Evolutionary conservation across 2,888 invertebrate species (phyloP).

Genomic region (Polyploca ridens): DNA sequence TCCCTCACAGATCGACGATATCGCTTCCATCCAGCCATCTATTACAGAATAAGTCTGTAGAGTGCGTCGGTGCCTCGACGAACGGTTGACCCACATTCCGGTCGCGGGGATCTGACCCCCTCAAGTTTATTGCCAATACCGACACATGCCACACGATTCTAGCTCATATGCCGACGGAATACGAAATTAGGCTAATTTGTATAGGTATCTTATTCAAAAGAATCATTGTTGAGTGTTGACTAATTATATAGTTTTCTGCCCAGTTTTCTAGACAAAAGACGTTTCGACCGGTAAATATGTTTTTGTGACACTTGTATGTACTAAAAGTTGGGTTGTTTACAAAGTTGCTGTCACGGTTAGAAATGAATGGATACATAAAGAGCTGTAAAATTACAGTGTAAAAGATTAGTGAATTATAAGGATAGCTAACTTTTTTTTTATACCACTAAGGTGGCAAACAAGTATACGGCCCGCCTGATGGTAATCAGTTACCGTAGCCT

Average conservation of each 20-base stretch:
- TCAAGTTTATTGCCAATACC: conserved; percentile 72
- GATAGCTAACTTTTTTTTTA: background rate
- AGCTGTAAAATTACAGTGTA: background rate
- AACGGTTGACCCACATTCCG: conserved; percentile 77
- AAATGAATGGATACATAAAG: background rate
- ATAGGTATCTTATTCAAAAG: conserved; percentile 9
- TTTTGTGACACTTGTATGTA: conserved; percentile 4
- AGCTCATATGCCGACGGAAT: conserved; percentile 17
- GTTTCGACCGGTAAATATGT: conserved; percentile 10
- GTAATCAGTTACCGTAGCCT: too few relatives aligned
- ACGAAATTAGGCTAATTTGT: conserved; percentile 26
- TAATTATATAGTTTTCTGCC: conserved; percentile 12
- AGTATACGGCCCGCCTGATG: too few relatives aligned
- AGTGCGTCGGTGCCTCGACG: conserved; percentile 37
- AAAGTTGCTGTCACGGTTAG: background rate
- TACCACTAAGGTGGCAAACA: too few relatives aligned
- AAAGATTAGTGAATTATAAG: background rate
- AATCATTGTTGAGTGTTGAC: conserved; percentile 9
- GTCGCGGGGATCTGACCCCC: conserved; percentile 66
- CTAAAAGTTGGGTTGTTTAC: conserved; percentile 6
- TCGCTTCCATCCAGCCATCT: conserved; percentile 18
- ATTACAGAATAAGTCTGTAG: conserved; percentile 46
- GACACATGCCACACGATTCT: conserved; percentile 30
- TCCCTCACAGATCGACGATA: conserved; percentile 11
- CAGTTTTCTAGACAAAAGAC: conserved; percentile 12